Evolutionary conservation across 2,797 vertebrate genomes (phyloP), one percentile per base, ranked within the genome.

Genomic region (Coendou prehensilis): DNA sequence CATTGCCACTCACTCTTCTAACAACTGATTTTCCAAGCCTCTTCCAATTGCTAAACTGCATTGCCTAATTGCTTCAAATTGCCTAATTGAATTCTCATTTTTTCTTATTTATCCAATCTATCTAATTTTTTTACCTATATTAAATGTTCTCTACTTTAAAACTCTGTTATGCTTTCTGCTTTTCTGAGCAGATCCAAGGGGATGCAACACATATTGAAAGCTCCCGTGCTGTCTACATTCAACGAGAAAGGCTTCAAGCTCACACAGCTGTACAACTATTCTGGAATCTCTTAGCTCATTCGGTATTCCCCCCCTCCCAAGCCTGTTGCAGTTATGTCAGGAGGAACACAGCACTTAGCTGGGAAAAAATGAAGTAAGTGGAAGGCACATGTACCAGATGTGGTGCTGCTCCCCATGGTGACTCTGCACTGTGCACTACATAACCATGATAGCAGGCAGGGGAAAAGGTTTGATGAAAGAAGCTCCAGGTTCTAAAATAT

Each of bases 381-480:
- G 4, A 64, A 1, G 3, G 6, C 67, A 2, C 6, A 33, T 0
- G 18, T 26, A 6, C 0, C n/a, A 22, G 0, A 0, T 23, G 4
- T 20, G 37, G 26, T 0, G 2, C 37, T 63, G 2, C 3, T 41
- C 0, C 18, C 2, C 1, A 14, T 3, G 23, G 22, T 10, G 37
- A 73, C 11, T 52, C 22, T 17, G 10, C 2, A 37, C 1, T 15
- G 41, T 26, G 13, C 15, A 30, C 7, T 81, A 71, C 28, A 47
- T 14, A 52, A 54, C 13, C 1, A 6, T 18, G 5, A 1, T 17
- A 7, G 26, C 11, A 54, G 2, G 41, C 9, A 78, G 15, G 59
- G 26, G 2, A 37, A 28, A 37, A 41, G 0, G 28, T 54, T 23
- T 61, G 37, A 17, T 67, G 15, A 9, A 45, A 30, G 28, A 85